Evolutionary conservation across 2,113 vertebrate genomes (phyloP).

Genomic region (Gorilla gorilla): DNA sequence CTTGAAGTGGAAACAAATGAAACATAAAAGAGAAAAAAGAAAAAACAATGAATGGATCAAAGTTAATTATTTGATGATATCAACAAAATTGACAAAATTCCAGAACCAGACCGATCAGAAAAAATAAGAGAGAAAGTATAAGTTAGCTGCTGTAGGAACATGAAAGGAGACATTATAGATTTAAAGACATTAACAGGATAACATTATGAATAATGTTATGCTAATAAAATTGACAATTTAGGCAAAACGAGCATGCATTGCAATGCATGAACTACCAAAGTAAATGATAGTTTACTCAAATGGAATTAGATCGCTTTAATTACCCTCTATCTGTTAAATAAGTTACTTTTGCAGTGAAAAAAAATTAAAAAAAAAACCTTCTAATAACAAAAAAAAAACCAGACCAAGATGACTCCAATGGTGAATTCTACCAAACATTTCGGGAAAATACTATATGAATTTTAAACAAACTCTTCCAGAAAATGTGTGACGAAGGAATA

Average conservation of each 20-base stretch:
- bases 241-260: not conserved
- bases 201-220: not conserved
- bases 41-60: not conserved
- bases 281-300: not conserved
- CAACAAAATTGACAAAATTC: not conserved
- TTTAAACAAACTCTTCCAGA: not conserved
- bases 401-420: not conserved
- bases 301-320: not conserved
- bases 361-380: not conserved
- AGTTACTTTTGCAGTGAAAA: not conserved
- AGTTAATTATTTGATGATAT: not conserved
- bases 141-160: not conserved
- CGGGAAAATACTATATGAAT: not conserved
- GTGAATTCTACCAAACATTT: not conserved
- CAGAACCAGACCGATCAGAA: not conserved
- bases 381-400: not conserved
- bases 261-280: not conserved
- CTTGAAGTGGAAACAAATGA: not conserved
- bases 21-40: not conserved
- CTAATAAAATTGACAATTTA: not conserved
- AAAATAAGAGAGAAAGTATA: not conserved
- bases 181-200: not conserved
- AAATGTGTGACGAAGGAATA: not conserved
- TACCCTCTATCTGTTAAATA: not conserved
- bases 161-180: not conserved